Evolutionary conservation across 2,797 vertebrate species (phyloP), one percentile per base, ranked within the genome.

Genomic region (Peromyscus attwateri): DNA sequence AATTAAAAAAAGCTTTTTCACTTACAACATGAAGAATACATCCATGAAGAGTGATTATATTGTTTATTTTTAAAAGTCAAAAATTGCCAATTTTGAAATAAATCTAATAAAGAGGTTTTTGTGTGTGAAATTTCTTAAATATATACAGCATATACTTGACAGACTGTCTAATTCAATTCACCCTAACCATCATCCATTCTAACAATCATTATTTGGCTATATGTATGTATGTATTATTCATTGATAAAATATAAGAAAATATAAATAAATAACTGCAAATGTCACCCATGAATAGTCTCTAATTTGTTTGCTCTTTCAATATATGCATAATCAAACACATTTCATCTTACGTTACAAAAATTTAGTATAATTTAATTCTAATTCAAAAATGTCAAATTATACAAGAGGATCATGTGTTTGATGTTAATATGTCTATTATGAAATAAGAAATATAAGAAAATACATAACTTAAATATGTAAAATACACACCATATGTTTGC

Each of bases 301-400:
- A 68, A 91, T 91, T 73, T 87, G 13, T 68, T n/a, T 83, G 66
- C 7, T 23, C 43, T 34, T 87, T 82, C 9, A 87, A 87, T 21
- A 70, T 52, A 37, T 87, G 21, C 43, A n/a, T 71, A 87, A 87
- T 71, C 84, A 55, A 87, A 27, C 34, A 55, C 21, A 55, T 49
- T 85, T 34, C 31, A 68, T 68, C 29, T 19, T 85, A n/a, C 34
- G 14, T 43, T 29, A 23, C 16, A 2, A n/a, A 87, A 37, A 55
- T 3, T 70, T 70, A 43, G 73, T n/a, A 21, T 40, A 66, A 91
- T 57, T 77, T 90, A 83, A 66, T 70, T 52, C 12, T 1, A 10
- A 49, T 29, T 87, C 25, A 92, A 89, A 37, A 71, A 25, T 66
- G 10, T 46, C 21, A 96, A 90, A 62, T 96, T 29, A 49, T 73